phyloP scores from a whole-genome alignment of 1,140 invertebrate species.

The Bradynema listronoti region DNA sequence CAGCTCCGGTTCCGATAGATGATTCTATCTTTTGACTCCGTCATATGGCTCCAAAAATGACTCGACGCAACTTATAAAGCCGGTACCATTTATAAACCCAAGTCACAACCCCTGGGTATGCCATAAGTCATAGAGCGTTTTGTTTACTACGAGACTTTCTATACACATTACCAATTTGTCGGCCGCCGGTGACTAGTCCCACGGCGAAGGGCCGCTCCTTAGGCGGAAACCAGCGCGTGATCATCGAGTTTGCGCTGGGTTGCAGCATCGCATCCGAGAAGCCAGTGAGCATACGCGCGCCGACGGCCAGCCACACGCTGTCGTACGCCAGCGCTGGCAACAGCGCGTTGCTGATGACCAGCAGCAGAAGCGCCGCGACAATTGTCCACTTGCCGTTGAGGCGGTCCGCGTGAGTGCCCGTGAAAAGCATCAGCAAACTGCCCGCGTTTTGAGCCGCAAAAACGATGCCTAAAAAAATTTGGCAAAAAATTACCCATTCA shows the following conservation, averaged over 20 bases:
- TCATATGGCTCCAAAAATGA: no score
- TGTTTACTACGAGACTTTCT: no score
- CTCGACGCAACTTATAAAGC: no score
- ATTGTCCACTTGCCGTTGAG: conserved; percentile 55
- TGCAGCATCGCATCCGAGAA: conserved; percentile 51
- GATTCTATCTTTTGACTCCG: no score
- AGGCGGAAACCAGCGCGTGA: conserved; percentile 56
- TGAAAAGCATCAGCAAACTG: conserved; percentile 48
- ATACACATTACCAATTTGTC: conserved; percentile 53
- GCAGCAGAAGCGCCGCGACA: conserved; percentile 35
- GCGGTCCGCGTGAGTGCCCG: conserved; percentile 50
- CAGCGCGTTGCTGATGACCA: conserved; percentile 47
- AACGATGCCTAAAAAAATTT: conserved; percentile 41
- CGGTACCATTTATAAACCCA: no score
- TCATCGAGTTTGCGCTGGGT: conserved; percentile 49
- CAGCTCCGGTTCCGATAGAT: no score
- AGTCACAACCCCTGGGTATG: no score
- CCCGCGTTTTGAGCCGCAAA: conserved; percentile 55
- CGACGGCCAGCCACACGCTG: conserved; percentile 42
- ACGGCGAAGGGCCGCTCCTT: conserved; percentile 56
- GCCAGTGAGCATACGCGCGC: conserved; percentile 51
- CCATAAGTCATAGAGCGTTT: no score
- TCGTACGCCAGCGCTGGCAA: conserved; percentile 41
- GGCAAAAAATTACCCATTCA: not conserved
- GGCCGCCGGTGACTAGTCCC: conserved; percentile 52